Percentiles rank a stretch among this genome's conserved stretches.
These are phyloP conservation scores for Heteropelma amictum DNA, from an alignment of 2,888 invertebrate species.

Conservation along the genomic window DNA sequence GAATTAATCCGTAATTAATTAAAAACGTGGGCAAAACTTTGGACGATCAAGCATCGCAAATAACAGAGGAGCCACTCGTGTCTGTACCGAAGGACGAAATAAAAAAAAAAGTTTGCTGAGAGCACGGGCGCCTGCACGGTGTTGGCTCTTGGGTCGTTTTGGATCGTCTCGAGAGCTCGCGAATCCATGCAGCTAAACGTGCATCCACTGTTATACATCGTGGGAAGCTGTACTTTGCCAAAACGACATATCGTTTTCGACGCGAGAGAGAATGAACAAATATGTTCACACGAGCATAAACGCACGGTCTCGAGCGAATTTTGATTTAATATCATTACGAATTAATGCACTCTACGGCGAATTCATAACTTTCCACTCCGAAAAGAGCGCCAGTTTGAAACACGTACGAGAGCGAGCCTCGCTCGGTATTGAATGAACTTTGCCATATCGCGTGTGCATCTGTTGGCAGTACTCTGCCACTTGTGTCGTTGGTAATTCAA, in stretches of 20 bases:
- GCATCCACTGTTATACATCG: too few relatives aligned
- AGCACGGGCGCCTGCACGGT: neutral
- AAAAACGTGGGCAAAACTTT: too few relatives aligned
- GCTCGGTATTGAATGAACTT: neutral
- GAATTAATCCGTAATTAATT: neutral
- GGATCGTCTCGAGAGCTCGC: neutral
- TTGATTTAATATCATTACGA: slow-evolving; percentile 1
- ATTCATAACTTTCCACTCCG: slow-evolving; percentile 8
- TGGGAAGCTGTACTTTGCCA: neutral
- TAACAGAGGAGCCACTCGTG: too few relatives aligned
- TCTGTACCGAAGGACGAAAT: neutral
- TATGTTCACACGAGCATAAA: neutral
- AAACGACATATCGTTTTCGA: neutral
- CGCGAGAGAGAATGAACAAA: neutral
- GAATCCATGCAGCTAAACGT: neutral
- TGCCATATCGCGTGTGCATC: neutral
- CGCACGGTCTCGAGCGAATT: neutral
- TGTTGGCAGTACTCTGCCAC: slow-evolving; percentile 4
- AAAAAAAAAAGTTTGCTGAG: neutral
- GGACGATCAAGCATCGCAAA: too few relatives aligned
- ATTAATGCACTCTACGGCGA: neutral
- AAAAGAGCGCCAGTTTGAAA: neutral
- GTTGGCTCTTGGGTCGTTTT: neutral
- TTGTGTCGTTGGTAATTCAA: neutral
- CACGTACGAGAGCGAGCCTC: neutral